A percentile compares a stretch with the other conserved stretches of the same genome.
These are phyloP conservation scores for Cacatua alba DNA, from an alignment of 2,113 vertebrate genomes.

Conservation along the genomic window DNA sequence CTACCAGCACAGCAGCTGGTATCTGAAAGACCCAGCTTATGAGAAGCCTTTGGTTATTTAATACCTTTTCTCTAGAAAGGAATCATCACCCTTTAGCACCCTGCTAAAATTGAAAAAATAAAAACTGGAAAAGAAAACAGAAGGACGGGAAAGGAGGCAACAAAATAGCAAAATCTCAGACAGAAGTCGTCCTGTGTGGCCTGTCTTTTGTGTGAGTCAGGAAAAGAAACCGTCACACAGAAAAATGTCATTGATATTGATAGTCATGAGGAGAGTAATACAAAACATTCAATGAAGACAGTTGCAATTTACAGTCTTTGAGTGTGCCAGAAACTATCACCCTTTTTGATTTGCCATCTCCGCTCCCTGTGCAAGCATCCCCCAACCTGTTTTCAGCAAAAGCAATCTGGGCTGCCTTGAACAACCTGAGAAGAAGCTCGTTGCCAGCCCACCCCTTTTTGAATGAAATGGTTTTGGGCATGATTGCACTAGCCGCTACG, in stretches of 20 bases:
- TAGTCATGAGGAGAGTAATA: neutral
- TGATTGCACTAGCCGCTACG: neutral
- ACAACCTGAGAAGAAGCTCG: neutral
- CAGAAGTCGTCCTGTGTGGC: slow-evolving; percentile 18
- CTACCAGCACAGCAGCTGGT: neutral
- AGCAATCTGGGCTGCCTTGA: neutral
- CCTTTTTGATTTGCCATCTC: neutral
- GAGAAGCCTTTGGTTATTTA: neutral
- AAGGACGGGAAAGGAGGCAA: neutral
- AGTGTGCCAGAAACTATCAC: neutral
- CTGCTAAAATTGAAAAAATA: neutral
- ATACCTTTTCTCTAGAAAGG: neutral
- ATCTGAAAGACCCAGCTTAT: neutral
- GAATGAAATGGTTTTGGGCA: neutral
- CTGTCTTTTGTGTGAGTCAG: slow-evolving; percentile 19
- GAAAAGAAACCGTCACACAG: neutral
- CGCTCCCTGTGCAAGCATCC: neutral
- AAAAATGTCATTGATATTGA: slow-evolving; percentile 37
- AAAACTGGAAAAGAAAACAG: neutral
- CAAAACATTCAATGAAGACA: slow-evolving; percentile 23
- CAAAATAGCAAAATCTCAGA: neutral
- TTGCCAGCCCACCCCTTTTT: neutral
- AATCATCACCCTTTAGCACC: neutral
- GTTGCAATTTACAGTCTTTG: neutral
- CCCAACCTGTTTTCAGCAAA: neutral